phyloP scores from a whole-genome alignment of 30 jellyfish, hydroid and myxozoan genomes.

The Clytia hemisphaerica region DNA sequence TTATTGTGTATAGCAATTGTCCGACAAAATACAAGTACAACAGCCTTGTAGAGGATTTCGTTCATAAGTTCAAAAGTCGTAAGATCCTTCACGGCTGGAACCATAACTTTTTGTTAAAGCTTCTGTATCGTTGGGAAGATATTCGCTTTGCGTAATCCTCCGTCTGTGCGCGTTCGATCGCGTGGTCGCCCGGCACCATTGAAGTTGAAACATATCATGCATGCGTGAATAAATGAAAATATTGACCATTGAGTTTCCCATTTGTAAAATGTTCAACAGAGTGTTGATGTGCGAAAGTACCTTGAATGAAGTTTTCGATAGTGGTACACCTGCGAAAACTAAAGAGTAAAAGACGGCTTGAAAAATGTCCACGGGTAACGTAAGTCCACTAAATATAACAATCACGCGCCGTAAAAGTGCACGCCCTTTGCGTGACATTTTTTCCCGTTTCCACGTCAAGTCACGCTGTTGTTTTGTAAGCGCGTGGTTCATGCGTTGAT shows the following conservation, averaged over 20 bases:
- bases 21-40: too few species aligned
- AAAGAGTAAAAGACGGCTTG: constrained; percentile 33
- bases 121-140: too few species aligned
- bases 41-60: too few species aligned
- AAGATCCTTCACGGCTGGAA: too few species aligned
- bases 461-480: constrained; percentile 9
- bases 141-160: too few species aligned
- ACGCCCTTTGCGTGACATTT: constrained; percentile 10
- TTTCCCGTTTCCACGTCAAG: constrained; percentile 16
- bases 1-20: too few species aligned
- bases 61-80: too few species aligned
- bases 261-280: constrained; percentile 36
- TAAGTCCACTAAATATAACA: constrained; percentile 36
- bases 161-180: too few species aligned
- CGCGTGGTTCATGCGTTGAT: constrained; percentile 19
- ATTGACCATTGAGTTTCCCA: constrained; percentile 52
- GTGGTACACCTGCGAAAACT: neutral
- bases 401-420: constrained; percentile 27
- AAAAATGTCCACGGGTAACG: constrained; percentile 58
- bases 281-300: constrained; percentile 39
- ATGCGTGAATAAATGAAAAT: constrained; percentile 46
- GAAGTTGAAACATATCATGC: constrained; percentile 30
- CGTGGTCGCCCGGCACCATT: too few species aligned
- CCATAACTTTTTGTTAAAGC: too few species aligned
- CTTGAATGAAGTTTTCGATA: constrained; percentile 14